Percentiles rank a stretch among this genome's conserved stretches.
Evolutionary conservation across 2,888 invertebrate species (phyloP).

Genomic region (Amphipoea oculea): DNA sequence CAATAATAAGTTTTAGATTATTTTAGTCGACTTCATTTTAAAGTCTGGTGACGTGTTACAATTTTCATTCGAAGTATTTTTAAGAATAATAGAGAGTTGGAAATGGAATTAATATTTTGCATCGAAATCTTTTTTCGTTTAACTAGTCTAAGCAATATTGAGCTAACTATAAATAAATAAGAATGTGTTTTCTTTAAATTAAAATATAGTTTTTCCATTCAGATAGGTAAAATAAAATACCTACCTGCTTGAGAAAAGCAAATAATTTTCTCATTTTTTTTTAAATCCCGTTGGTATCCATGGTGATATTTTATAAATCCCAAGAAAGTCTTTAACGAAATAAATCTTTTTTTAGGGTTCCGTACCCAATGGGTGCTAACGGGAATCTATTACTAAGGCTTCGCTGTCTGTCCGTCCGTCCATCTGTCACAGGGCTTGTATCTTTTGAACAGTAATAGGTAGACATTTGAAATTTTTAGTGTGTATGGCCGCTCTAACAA

Average conservation of each 20-base stretch:
- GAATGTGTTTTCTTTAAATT: background rate
- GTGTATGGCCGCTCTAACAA: background rate
- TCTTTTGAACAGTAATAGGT: background rate
- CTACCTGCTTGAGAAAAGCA: background rate
- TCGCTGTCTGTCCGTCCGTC: too few relatives aligned
- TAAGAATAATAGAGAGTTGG: too few relatives aligned
- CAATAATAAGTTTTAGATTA: background rate
- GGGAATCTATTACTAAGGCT: background rate
- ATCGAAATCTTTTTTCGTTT: background rate
- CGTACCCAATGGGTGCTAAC: background rate
- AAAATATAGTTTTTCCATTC: background rate
- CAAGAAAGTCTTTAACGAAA: constrained; percentile 32
- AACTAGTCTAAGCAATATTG: background rate
- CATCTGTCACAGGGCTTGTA: background rate
- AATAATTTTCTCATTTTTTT: background rate
- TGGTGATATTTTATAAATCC: constrained; percentile 13
- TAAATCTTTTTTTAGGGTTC: constrained; percentile 22
- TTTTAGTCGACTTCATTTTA: background rate
- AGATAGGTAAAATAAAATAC: background rate
- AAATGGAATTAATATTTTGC: background rate
- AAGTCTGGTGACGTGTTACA: background rate
- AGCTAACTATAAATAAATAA: background rate
- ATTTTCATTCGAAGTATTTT: background rate
- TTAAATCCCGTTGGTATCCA: background rate
- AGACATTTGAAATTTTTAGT: background rate